Evolutionary conservation across 2,797 vertebrate species (phyloP).

Genomic region (Antennarius maculatus): DNA sequence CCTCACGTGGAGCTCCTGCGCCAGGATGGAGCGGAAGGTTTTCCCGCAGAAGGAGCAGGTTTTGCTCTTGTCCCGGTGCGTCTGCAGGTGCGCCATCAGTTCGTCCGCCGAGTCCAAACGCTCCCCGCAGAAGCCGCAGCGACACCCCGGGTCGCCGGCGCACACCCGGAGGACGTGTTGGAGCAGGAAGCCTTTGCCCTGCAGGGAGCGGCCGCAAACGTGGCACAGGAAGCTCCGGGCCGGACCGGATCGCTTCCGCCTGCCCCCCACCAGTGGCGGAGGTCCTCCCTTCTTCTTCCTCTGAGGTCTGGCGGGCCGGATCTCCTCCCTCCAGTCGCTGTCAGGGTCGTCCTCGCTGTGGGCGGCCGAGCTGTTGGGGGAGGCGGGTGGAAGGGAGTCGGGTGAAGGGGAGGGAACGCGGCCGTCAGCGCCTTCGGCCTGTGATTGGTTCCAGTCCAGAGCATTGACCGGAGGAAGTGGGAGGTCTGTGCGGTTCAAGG

Average conservation of each 20-base stretch:
- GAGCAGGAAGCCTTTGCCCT: conserved; percentile 60
- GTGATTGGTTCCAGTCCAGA: conserved; percentile 4
- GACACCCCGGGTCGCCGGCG: conserved; percentile 10
- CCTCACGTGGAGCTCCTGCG: conserved; percentile 60
- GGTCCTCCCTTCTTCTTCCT: conserved; percentile 38
- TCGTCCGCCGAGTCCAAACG: background rate
- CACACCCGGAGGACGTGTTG: conserved; percentile 59
- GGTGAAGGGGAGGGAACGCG: background rate
- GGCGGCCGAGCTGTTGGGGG: background rate
- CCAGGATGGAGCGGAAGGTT: conserved; percentile 60
- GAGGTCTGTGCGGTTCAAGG: background rate
- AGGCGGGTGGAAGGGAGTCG: background rate
- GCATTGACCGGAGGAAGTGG: background rate
- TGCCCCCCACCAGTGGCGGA: background rate
- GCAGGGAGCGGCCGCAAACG: conserved; percentile 50
- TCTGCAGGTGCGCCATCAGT: conserved; percentile 40
- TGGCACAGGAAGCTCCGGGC: conserved; percentile 34
- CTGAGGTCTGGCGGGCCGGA: background rate
- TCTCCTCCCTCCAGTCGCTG: conserved; percentile 19
- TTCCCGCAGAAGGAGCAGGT: conserved; percentile 61
- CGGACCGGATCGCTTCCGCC: background rate
- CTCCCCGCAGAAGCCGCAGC: conserved; percentile 59
- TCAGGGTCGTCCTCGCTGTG: conserved; percentile 6
- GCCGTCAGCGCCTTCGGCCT: background rate
- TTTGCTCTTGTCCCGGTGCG: conserved; percentile 46